A percentile compares a stretch with the other conserved stretches of the same genome.
These are phyloP conservation scores for human (Homo sapiens) DNA, from an alignment of 2,113 vertebrate genomes.

Conservation along the genomic window DNA sequence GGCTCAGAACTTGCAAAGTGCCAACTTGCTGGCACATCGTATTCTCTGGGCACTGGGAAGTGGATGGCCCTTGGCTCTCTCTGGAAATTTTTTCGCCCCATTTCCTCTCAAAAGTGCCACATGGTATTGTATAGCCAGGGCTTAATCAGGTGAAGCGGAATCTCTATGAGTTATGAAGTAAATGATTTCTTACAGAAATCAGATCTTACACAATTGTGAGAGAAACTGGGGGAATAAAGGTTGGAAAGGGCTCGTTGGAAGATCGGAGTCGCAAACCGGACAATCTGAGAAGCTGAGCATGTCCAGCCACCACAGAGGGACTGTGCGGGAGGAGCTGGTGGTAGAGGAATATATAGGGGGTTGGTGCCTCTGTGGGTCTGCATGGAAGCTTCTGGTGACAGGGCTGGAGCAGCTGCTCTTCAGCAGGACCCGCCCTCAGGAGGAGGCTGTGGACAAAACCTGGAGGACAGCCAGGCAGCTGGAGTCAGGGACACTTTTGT, in stretches of 20 bases:
- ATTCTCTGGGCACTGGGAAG: background rate
- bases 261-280: background rate
- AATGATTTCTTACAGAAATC: background rate
- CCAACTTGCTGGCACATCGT: background rate
- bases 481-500: background rate
- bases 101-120: background rate
- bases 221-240: background rate
- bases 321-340: background rate
- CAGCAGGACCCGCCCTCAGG: background rate
- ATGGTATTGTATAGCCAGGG: background rate
- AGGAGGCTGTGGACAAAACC: background rate
- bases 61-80: background rate
- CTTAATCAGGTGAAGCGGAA: constrained; percentile 10
- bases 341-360: background rate
- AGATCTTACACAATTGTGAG: background rate
- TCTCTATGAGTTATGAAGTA: background rate
- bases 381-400: background rate
- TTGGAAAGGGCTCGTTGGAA: background rate
- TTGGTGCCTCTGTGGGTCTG: background rate
- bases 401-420: too few species aligned
- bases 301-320: background rate
- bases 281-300: background rate
- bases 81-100: background rate
- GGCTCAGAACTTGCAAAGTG: background rate
- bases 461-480: background rate